Evolutionary conservation across 2,113 vertebrate species (phyloP).

Genomic region (Chionis minor): DNA sequence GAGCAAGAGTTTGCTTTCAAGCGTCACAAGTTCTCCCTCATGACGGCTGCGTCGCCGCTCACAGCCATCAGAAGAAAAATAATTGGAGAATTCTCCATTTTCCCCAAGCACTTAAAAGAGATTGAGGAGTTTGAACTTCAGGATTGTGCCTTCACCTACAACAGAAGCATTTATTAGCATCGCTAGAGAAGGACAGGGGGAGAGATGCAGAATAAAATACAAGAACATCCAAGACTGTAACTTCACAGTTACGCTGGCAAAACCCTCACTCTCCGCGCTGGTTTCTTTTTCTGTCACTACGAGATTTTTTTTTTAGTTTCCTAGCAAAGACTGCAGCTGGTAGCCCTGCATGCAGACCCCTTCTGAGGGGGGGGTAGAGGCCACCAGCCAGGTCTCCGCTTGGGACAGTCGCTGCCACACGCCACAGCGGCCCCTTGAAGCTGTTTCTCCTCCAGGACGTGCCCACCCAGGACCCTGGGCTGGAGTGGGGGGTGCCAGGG

Average conservation of each 20-base stretch:
- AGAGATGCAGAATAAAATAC: neutral
- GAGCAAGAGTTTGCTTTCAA: neutral
- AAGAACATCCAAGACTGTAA: rapidly evolving
- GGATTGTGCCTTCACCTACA: neutral
- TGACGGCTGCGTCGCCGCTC: neutral
- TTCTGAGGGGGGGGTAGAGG: too few relatives aligned
- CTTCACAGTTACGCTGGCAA: neutral
- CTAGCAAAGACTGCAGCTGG: neutral
- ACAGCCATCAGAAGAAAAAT: neutral
- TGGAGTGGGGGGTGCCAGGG: neutral
- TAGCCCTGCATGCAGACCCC: neutral
- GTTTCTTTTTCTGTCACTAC: rapidly evolving
- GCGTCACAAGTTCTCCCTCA: neutral
- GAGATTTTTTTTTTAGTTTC: neutral
- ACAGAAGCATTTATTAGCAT: rapidly evolving
- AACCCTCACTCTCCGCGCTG: rapidly evolving
- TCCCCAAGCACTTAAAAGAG: neutral
- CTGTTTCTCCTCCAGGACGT: rapidly evolving
- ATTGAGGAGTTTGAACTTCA: neutral
- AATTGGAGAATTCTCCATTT: neutral
- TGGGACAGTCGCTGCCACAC: neutral
- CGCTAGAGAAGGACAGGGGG: neutral
- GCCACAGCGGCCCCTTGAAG: neutral
- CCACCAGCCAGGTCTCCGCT: neutral
- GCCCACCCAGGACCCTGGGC: too few relatives aligned